Evolutionary conservation across 2,888 invertebrate genomes (phyloP), one percentile per base, ranked within the genome.

Genomic region (Drosophila siamana): DNA sequence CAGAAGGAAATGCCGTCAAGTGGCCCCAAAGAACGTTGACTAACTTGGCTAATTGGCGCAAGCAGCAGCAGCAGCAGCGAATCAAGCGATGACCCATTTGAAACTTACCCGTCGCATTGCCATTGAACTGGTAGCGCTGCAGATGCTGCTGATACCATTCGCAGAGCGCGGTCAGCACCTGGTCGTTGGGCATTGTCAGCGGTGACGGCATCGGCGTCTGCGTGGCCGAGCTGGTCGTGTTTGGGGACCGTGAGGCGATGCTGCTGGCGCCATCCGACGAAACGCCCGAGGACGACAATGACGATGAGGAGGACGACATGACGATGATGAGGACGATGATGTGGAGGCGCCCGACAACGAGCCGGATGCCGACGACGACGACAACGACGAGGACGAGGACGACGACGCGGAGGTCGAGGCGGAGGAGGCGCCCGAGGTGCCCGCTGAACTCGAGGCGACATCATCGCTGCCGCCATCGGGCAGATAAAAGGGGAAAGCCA

Each of bases 401-500:
- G n/a, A n/a, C 46, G 76, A 74, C 40, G 76, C 65, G 5, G 78
- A 19, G 19, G 2, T 19, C 46, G 80, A 65, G 26, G 79, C 75
- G 47, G 75, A 51, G 54, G 68, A 74, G 69, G 63, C 62, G 69
- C 63, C 78, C 73, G 83, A 85, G 64, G 67, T 80, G 66, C 73
- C 84, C 75, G 74, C 77, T 51, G 86, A 83, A 61, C 88, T 80
- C 54, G 91, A 85, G 81, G 86, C 86, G 54, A 76, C 81, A 70
- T 90, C 91, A 85, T 92, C 92, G 79, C 88, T 80, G 79, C 90
- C 91, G 79, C 89, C 91, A 83, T 91, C 92, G 80, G 92, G 92
- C 89, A 92, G 86, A 87, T 91, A 91, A 85, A 92, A 92, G 85
- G 92, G 92, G 90, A 92, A 91, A 83, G 92, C 92, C 92, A 92